Evolutionary conservation across 2,888 invertebrate species (phyloP), one percentile per base, ranked within the genome.

Genomic region (Synergus japonicus): DNA sequence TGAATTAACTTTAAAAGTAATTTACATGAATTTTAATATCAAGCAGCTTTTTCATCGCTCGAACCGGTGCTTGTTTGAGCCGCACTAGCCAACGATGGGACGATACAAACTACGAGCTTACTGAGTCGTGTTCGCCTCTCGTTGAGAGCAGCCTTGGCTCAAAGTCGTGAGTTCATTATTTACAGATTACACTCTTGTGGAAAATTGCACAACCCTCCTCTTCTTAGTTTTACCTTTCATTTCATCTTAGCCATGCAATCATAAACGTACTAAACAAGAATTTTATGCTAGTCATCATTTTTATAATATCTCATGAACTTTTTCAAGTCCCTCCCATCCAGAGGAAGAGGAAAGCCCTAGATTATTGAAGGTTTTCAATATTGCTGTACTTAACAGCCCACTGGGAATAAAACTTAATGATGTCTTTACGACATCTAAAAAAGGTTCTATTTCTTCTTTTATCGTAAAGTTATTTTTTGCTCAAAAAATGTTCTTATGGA

Each of bases 101-200:
- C 85, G 83, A 85, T 85, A 87, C 86, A 84, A 88, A 86, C 83
- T 85, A 80, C 83, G 83, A 84, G 85, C 84, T 87, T 84, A 81
- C 84, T 58, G 78, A 76, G 63, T 46, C 76, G 81, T 64, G 69
- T 78, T 78, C 60, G 73, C 76, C 78, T 79, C 81, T 78, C 77
- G 78, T 80, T 69, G 76, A 83, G 79, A 78, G 80, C 18, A 79
- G 83, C 82, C 84, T 58, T 78, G 60, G 22, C 60, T 60, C 60
- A 83, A 83, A 85, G 84, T 76, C 78, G 69, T 64, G 81, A 85
- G 82, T 87, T 89, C 88, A 89, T 90, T 90, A 90, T 89, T 90
- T 89, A 90, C 88, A 81, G 86, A 86, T 84, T 76, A 82, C 80
- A 83, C 85, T 86, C 85, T 79, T 81, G 84, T 85, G 83, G 79